Conservation (phyloP, 1,140 invertebrate genomes). For the Paraescarpia echinospica region DNA sequence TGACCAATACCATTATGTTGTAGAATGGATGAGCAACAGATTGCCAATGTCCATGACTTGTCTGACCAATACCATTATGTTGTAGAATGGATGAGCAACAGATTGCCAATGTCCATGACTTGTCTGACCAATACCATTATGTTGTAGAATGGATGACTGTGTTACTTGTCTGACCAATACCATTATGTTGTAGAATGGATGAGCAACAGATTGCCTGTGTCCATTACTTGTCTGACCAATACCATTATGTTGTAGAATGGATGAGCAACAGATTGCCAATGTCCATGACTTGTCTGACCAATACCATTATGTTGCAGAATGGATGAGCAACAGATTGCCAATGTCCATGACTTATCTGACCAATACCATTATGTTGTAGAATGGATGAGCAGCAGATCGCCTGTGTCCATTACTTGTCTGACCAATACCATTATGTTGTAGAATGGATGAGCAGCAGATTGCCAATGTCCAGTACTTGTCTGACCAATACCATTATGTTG, state of each 20-base stretch:
- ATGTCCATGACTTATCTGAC: slow-evolving; percentile 93
- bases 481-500: slow-evolving; percentile 61
- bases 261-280: slow-evolving; percentile 98
- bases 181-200: slow-evolving; percentile 74
- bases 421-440: slow-evolving; percentile 54
- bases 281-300: slow-evolving; percentile 89
- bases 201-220: slow-evolving; percentile 98
- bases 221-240: slow-evolving; percentile 87
- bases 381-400: slow-evolving; percentile 99
- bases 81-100: too few relatives aligned
- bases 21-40: too few relatives aligned
- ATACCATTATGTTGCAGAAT: slow-evolving; percentile 65
- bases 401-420: slow-evolving; percentile 92
- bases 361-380: slow-evolving; percentile 54
- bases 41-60: too few relatives aligned
- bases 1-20: too few relatives aligned
- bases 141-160: too few relatives aligned
- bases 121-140: too few relatives aligned
- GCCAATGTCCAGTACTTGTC: slow-evolving; percentile 94
- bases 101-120: too few relatives aligned
- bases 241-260: slow-evolving; percentile 70
- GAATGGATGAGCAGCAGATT: slow-evolving; percentile 98
- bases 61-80: too few relatives aligned
- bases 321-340: slow-evolving; percentile 98
- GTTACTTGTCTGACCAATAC: neutral